Evolutionary conservation across 2,113 vertebrate genomes (phyloP), one percentile per base, ranked within the genome.

Genomic region (Gambusia affinis): DNA sequence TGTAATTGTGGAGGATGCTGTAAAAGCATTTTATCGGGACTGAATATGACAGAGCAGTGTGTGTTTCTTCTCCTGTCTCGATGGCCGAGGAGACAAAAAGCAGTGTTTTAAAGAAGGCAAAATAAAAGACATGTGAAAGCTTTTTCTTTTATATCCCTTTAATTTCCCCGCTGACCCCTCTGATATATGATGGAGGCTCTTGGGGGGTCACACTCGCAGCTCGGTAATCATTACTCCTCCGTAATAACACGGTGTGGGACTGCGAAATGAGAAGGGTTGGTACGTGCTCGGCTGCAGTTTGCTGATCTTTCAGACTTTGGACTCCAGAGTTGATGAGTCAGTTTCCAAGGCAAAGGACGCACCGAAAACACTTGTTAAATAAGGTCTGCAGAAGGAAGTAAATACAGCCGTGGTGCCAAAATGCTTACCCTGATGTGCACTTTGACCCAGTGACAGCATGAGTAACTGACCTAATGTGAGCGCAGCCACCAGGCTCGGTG

Each of bases 251-350:
- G 8, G 31, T 80, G 15, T 62, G 60, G 39, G 62, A 35, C 76
- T 66, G 37, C 76, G 76, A 84, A 81, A 83, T 57, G 65, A 65
- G 44, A 42, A 70, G 35, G 61, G 74, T 60, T 75, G 75, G 72
- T 86, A 68, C 60, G 44, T 80, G 79, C 64, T 61, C n/a, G 4
- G 27, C 75, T 79, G 76, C 57, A 67, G 31, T 42, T 69, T 69
- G 73, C 79, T 83, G 85, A 83, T 80, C 71, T 71, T 39, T 80
- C 77, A 85, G 84, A 89, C 89, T 90, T 90, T 85, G 84, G 75
- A 82, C 85, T 78, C 24, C 44, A n/a, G 28, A 75, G 76, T 60
- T 83, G 66, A 84, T 85, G 82, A 88, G 28, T 81, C 72, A 67
- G 81, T 92, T 86, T 76, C 80, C 81, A 83, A 61, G 77, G 68